Conservation (phyloP, 2,888 invertebrate species). For the Cryptocephalus primarius region DNA sequence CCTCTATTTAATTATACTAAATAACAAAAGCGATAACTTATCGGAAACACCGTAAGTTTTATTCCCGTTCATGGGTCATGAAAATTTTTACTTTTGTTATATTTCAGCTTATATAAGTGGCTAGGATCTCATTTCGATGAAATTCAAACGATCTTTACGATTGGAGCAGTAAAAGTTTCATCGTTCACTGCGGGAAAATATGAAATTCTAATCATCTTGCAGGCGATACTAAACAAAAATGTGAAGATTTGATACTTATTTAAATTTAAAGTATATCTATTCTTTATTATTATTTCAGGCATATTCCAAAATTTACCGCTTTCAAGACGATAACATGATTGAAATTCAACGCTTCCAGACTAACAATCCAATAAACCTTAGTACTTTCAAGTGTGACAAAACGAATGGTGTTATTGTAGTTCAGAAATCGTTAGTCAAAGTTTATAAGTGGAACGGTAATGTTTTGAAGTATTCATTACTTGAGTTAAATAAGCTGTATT, state of each 20-base stretch:
- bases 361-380: conserved; percentile 7
- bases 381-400: conserved; percentile 13
- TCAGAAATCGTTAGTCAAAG: conserved; percentile 8
- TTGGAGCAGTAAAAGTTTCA: conserved; percentile 13
- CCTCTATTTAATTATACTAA: conserved; percentile 21
- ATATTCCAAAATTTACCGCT: conserved; percentile 19
- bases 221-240: conserved; percentile 6
- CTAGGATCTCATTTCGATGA: conserved; percentile 26
- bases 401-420: conserved; percentile 19
- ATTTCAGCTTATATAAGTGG: conserved; percentile 28
- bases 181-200: conserved; percentile 19
- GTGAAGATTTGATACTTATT: conserved; percentile 8
- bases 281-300: conserved; percentile 13
- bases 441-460: conserved; percentile 25
- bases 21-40: conserved; percentile 14
- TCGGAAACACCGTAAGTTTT: conserved; percentile 19
- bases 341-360: conserved; percentile 20
- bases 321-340: conserved; percentile 16
- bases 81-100: conserved; percentile 4
- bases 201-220: conserved; percentile 22
- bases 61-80: conserved; percentile 1
- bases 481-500: no score
- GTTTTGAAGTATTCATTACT: no score
- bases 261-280: conserved; percentile 1
- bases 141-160: conserved; percentile 15